Conservation (phyloP, 2,113 vertebrate species). For the Eubucco bourcierii region DNA sequence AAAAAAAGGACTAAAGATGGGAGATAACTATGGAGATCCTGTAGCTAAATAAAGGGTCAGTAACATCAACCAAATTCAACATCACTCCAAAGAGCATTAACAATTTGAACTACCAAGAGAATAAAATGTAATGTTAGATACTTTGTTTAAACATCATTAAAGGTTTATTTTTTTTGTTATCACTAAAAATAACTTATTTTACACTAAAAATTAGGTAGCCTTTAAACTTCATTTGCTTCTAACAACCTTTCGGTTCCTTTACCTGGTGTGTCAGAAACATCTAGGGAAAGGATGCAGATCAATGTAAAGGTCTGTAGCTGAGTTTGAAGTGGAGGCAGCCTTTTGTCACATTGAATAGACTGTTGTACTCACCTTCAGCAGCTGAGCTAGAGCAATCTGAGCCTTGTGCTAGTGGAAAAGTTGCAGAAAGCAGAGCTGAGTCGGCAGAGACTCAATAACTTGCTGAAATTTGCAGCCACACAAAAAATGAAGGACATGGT, state of each 20-base stretch:
- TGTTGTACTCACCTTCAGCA: neutral
- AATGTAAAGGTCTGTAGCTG: neutral
- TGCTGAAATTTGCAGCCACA: neutral
- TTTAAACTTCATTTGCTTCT: neutral
- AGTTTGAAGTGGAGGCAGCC: neutral
- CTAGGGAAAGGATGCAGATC: neutral
- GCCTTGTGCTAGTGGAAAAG: neutral
- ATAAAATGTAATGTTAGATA: neutral
- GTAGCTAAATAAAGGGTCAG: neutral
- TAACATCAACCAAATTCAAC: neutral
- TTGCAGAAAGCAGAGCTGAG: neutral
- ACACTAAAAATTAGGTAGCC: neutral
- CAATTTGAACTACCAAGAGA: neutral
- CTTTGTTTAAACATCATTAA: neutral
- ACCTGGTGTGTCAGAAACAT: neutral
- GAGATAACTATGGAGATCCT: neutral
- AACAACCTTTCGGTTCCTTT: neutral
- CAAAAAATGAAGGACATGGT: neutral
- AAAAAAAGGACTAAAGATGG: neutral
- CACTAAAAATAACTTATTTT: neutral
- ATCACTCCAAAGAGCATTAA: neutral
- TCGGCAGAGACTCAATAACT: neutral
- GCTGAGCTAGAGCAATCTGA: neutral
- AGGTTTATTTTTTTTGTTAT: fast-evolving
- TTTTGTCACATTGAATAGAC: neutral